Percentiles rank a stretch among this genome's conserved stretches.
phyloP scores from a whole-genome alignment of 1,140 invertebrate genomes.

The Dermatophagoides farinae region DNA sequence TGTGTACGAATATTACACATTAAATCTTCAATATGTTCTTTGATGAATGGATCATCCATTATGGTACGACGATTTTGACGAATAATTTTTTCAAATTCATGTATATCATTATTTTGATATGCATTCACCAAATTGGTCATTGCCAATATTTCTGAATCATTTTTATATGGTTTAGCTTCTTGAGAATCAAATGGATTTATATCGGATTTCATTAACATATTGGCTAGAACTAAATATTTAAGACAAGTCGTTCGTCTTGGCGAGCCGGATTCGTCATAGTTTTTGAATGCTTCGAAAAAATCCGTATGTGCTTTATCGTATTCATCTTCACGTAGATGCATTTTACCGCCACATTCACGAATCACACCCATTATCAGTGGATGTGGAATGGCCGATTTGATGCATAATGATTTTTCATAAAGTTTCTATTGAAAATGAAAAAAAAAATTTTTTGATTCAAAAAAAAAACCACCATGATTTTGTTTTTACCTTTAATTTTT shows the following conservation, averaged over 20 bases:
- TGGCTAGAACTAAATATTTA: slow-evolving; percentile 94
- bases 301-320: slow-evolving; percentile 98
- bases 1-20: slow-evolving; percentile 91
- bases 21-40: slow-evolving; percentile 97
- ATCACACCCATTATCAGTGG: slow-evolving; percentile 99
- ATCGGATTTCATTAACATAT: slow-evolving; percentile 70
- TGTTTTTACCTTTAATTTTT: slow-evolving; percentile 58
- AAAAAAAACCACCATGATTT: slow-evolving; percentile 8
- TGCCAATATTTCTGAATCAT: slow-evolving; percentile 94
- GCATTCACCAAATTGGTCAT: slow-evolving; percentile 97
- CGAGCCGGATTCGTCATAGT: slow-evolving; percentile 98
- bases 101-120: slow-evolving; percentile 98
- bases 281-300: slow-evolving; percentile 99
- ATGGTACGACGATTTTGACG: slow-evolving; percentile 77
- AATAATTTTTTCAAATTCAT: slow-evolving; percentile 91
- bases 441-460: background rate
- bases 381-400: slow-evolving; percentile 98
- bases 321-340: slow-evolving; percentile 94
- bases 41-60: slow-evolving; percentile 98
- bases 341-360: slow-evolving; percentile 96
- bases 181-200: slow-evolving; percentile 99
- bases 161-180: slow-evolving; percentile 98
- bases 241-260: slow-evolving; percentile 87
- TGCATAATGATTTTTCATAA: slow-evolving; percentile 94
- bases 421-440: slow-evolving; percentile 36